Base-by-base conservation (phyloP, 2,888 invertebrate species). In the Agrochola macilenta region DNA sequence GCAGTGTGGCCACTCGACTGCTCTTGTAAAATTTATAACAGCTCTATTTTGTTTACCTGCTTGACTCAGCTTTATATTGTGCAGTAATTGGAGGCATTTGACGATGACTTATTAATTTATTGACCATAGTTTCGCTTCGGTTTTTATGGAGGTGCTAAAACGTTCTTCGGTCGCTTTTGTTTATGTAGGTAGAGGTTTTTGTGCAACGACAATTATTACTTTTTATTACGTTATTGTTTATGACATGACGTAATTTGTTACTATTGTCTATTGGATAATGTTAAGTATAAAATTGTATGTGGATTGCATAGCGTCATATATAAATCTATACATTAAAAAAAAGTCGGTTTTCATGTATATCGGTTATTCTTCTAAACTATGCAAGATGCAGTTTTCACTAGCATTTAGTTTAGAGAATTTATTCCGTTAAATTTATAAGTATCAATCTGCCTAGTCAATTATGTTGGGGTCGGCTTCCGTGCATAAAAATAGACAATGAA, bases 41-140 rank as follows among this genome's bases (percentile, higher is more conserved):
- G 94, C 96, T 96, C 95, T 96, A 96, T 96, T 95, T 94, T 96
- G 95, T 95, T 95, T 96, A 96, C 96, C 96, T 96, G 96, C 95
- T 93, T 93, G 92, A 95, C 92, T 95, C 90, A 90, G 89, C 92
- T 93, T 94, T 94, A 94, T 95, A 95, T 94, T 95, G 94, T 95
- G 88, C 92, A 83, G 94, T 96, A 95, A 96, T 96, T 96, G 96
- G 94, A 93, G 94, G 94, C 91, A 95, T 94, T 96, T 95, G 94
- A 94, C 96, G 95, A 95, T 95, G 96, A 96, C 93, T 96, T 96
- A 96, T 96, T 96, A 96, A 96, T 96, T 96, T 96, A 96, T 96
- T 95, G 95, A 92, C 92, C 92, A 91, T 93, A 93, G 95, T 94
- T 94, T 94, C 91, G 93, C 92, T 91, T 92, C 89, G 91, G 92